A percentile compares a stretch with the other conserved stretches of the same genome.
Evolutionary conservation across 1,140 invertebrate species (phyloP).

Genomic region (Bradynema listronoti): DNA sequence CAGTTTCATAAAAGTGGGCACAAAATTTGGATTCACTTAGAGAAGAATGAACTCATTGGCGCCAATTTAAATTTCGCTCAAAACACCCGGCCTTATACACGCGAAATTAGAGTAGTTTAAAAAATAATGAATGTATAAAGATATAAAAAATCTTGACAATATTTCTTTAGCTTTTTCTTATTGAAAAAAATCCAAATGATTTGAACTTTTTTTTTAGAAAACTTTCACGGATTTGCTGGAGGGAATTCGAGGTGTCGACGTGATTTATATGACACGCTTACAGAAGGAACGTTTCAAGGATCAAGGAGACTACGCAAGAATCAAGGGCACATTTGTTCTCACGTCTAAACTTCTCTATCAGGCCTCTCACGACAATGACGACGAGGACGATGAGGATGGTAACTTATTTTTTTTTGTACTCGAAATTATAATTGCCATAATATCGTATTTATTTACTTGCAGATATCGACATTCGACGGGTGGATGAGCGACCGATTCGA

Average conservation of each 20-base stretch:
- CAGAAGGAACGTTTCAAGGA: constrained; percentile 83
- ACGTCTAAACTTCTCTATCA: constrained; percentile 89
- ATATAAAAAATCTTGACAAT: background rate
- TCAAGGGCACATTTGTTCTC: constrained; percentile 75
- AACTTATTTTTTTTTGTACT: background rate
- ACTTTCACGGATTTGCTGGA: constrained; percentile 70
- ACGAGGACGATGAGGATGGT: background rate
- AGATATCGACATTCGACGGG: background rate
- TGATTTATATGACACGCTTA: constrained; percentile 90
- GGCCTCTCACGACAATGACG: constrained; percentile 61
- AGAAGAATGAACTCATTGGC: too few relatives aligned
- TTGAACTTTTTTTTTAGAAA: constrained; percentile 59
- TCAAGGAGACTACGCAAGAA: constrained; percentile 77
- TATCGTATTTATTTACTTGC: background rate
- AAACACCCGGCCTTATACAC: too few relatives aligned
- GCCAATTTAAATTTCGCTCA: too few relatives aligned
- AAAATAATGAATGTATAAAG: background rate
- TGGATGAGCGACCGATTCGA: constrained; percentile 14
- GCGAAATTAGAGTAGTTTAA: constrained; percentile 12
- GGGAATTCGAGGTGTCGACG: constrained; percentile 83
- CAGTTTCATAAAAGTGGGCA: too few relatives aligned
- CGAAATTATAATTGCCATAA: background rate
- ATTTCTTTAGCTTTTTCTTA: constrained; percentile 6
- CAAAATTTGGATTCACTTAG: too few relatives aligned
- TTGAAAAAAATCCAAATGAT: background rate